Base-by-base conservation (phyloP, 2,797 vertebrate genomes). In the Acanthopagrus latus region DNA sequence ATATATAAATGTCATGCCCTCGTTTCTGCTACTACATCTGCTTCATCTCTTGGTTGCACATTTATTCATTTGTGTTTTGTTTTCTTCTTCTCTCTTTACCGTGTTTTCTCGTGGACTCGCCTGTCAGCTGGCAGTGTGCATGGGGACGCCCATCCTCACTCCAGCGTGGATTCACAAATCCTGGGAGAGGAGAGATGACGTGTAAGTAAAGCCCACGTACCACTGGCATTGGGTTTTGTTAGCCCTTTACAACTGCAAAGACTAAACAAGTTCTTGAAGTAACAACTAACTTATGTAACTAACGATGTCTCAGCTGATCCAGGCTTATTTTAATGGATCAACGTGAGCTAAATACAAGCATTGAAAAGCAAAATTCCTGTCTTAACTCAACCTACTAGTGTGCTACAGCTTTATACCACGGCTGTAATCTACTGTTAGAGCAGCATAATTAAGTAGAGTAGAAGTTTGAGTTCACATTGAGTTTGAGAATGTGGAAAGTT, bases 121-220 rank as follows among this genome's bases (percentile, higher is more conserved):
- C 81, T 54, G 62, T 62, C 90, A 99, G 98, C 89, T 98, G 93
- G 98, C 98, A 17, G 97, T 99, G 67, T 98, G 97, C 78, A 95
- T 99, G 92, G 98, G 98, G 50, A 97, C 97, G 29, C 98, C 98
- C 56, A 99, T 99, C 6, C 94, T 99, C 91, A 98, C 96, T 81
- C 95, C 97, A 60, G 95, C 96, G 50, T 99, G 98, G 98, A 98
- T 99, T 92, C 95, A 94, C 66, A 96, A 96, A 80, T 95, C 98
- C 41, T 99, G 98, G 98, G 97, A 98, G 79, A 97, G 88, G 85
- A 96, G 96, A 86, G 94, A 98, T 89, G 95, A 98, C 47, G 86
- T 94, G 98, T 99, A 95, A 95, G 25, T 7, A 38, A 29, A 8
- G 11, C 11, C 6, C 17, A 3, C 46, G 10, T 29, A 7, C 9